These are phyloP conservation scores for Drosophila pandora DNA, from an alignment of 1,140 invertebrate species.

Conservation along the genomic window DNA sequence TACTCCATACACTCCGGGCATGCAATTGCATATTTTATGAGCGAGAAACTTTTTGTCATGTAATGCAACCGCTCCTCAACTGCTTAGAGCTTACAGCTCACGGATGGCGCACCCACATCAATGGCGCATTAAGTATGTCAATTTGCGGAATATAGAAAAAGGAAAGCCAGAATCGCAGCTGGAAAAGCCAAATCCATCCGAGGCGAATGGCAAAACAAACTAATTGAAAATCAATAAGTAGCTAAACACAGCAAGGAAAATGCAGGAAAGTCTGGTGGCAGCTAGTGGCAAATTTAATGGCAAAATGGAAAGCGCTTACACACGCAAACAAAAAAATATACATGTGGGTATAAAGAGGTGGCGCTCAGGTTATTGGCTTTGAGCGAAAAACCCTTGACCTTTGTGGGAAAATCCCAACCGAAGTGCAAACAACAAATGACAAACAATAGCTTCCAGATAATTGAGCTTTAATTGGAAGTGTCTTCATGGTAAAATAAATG, in stretches of 20 bases:
- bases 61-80: slow-evolving; percentile 43
- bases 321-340: slow-evolving; percentile 6
- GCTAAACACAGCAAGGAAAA: slow-evolving; percentile 16
- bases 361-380: slow-evolving; percentile 39
- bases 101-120: slow-evolving; percentile 24
- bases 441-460: not conserved
- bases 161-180: slow-evolving; percentile 48
- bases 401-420: slow-evolving; percentile 9
- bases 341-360: not conserved
- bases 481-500: not conserved
- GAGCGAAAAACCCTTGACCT: slow-evolving; percentile 33
- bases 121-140: slow-evolving; percentile 78
- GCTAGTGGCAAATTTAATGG: slow-evolving; percentile 54
- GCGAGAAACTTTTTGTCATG: slow-evolving; percentile 66
- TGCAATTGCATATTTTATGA: slow-evolving; percentile 75
- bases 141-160: slow-evolving; percentile 51
- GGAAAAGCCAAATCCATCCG: slow-evolving; percentile 41
- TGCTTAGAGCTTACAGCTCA: slow-evolving; percentile 5
- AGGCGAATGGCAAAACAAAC: slow-evolving; percentile 63
- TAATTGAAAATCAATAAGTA: slow-evolving; percentile 80
- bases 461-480: not conserved
- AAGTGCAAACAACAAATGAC: not conserved
- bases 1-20: slow-evolving; percentile 18
- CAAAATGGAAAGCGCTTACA: slow-evolving; percentile 41
- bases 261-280: slow-evolving; percentile 10